Evolutionary conservation across 2,888 invertebrate species (phyloP).

Genomic region (Arrhopalites spinosus): DNA sequence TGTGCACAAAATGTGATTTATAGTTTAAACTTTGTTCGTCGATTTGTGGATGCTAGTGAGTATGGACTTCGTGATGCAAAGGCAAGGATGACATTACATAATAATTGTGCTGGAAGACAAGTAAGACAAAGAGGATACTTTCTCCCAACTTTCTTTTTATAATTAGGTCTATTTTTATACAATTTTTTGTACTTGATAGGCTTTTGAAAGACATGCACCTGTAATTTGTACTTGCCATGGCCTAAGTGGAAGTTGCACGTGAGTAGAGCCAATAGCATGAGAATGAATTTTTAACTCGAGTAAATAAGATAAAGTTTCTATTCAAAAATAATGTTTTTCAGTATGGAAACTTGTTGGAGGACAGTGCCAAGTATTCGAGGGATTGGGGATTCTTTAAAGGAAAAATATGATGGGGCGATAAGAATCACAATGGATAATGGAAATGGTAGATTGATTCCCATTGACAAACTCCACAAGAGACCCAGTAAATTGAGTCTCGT

Average conservation of each 20-base stretch:
- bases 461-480: conserved; percentile 76
- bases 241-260: conserved; percentile 66
- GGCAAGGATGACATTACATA: conserved; percentile 94
- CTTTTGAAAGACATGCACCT: conserved; percentile 64
- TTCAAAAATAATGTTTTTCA: conserved; percentile 68
- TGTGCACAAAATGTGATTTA: conserved; percentile 86
- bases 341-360: conserved; percentile 86
- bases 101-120: conserved; percentile 94
- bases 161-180: conserved; percentile 4
- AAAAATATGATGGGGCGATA: conserved; percentile 85
- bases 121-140: conserved; percentile 64
- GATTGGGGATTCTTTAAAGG: conserved; percentile 78
- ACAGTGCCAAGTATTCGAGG: conserved; percentile 86
- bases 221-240: conserved; percentile 91
- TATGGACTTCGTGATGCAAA: conserved; percentile 80
- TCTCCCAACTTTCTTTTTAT: background rate
- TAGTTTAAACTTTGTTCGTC: conserved; percentile 80
- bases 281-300: too few species aligned
- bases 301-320: too few species aligned
- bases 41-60: conserved; percentile 90
- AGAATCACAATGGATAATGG: conserved; percentile 90
- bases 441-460: conserved; percentile 80
- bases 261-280: too few species aligned
- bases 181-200: conserved; percentile 62
- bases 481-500: conserved; percentile 81